phyloP scores from a whole-genome alignment of 2,797 vertebrate genomes.

The Neomorphus geoffroyi region DNA sequence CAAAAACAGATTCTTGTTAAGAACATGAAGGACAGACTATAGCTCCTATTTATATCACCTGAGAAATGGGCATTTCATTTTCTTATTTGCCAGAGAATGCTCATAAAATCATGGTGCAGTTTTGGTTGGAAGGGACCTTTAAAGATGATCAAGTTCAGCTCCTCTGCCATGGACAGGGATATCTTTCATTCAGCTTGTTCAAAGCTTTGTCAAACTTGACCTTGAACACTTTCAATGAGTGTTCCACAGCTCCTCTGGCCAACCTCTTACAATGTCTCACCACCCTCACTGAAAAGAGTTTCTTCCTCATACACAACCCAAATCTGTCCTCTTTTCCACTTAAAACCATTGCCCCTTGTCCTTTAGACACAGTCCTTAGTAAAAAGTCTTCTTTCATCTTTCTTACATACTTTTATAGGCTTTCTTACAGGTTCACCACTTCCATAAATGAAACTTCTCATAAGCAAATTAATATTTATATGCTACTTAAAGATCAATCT shows the following conservation, averaged over 20 bases:
- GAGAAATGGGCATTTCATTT: background rate
- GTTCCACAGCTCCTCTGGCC: background rate
- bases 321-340: background rate
- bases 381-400: background rate
- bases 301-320: background rate
- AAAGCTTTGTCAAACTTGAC: background rate
- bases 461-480: background rate
- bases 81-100: background rate
- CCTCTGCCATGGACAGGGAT: background rate
- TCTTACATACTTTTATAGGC: background rate
- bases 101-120: background rate
- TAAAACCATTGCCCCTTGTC: background rate
- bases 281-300: no score
- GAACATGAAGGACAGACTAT: background rate
- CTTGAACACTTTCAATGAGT: background rate
- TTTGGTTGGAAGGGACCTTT: background rate
- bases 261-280: no score
- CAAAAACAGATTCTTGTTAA: background rate
- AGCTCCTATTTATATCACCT: background rate
- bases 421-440: background rate
- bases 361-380: background rate
- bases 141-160: background rate
- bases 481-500: background rate
- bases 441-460: background rate
- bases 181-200: background rate